Conservation (phyloP, 2,797 vertebrate species). For the Euphonia xanthogaster region DNA sequence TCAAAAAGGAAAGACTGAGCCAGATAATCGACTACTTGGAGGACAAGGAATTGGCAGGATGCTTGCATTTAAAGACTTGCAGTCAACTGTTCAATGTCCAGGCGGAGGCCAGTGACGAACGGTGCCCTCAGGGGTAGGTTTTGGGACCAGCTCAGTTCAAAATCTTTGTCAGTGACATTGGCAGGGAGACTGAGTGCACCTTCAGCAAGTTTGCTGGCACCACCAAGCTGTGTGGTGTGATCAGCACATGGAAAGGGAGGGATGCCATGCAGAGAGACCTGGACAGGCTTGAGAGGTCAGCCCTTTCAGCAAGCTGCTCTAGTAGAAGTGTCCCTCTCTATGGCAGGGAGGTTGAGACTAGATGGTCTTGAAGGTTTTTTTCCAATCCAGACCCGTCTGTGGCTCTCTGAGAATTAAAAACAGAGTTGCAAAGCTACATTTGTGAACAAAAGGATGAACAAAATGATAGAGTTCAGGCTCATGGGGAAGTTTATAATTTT, state of each 20-base stretch:
- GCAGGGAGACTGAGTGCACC: background rate
- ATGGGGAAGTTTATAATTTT: conserved; percentile 7
- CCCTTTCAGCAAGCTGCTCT: background rate
- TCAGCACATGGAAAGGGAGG: accelerated
- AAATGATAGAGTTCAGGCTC: background rate
- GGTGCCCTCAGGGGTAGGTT: background rate
- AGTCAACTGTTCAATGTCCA: background rate
- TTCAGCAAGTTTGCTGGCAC: background rate
- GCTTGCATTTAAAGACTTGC: background rate
- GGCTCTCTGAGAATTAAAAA: background rate
- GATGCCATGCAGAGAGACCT: background rate
- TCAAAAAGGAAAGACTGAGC: background rate
- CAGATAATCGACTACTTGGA: background rate
- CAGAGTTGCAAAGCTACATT: background rate
- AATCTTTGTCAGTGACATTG: accelerated
- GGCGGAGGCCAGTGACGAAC: accelerated
- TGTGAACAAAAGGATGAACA: background rate
- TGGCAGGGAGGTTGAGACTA: background rate
- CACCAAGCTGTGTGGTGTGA: background rate
- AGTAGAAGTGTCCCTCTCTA: too few relatives aligned
- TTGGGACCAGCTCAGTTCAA: background rate
- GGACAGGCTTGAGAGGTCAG: too few relatives aligned
- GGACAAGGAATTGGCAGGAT: background rate
- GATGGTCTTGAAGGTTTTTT: background rate
- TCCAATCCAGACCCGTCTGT: background rate